Base-by-base conservation (phyloP, 2,797 vertebrate genomes). In the Hoplostethus mediterraneus region DNA sequence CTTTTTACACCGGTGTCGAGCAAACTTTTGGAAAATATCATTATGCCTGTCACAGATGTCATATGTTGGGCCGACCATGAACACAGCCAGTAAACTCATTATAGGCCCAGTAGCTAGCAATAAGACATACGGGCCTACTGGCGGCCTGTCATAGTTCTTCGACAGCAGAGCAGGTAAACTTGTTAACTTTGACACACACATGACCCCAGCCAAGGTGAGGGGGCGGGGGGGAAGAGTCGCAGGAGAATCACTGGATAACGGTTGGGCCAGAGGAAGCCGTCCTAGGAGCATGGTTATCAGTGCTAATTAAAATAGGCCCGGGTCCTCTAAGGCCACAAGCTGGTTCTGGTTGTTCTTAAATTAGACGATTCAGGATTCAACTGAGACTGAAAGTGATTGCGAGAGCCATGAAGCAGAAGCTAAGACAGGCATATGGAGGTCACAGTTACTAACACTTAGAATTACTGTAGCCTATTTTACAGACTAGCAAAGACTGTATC, bases 291-390 rank as follows among this genome's bases (percentile, higher is more conserved):
- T 60, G 58, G 75, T 87, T 79, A 80, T 77, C 63, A 58, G 31
- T 54, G 63, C 44, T 73, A 87, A 86, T 89, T 81, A 85, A 60
- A 83, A 83, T 17, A 52, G 74, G 59, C 49, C 44, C 38, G 60
- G 67, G 79, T 77, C 75, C 74, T 79, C 48, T 54, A 58, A 77
- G 70, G 74, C 67, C 72, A 62, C 65, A 57, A 44, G 45, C 36
- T 66, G 58, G 64, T 69, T 61, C 55, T 65, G 55, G 75, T 71
- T 63, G 59, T 49, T 71, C 65, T 71, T 58, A 65, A 79, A 87
- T 79, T 73, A 69, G 60, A 80, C 44, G 44, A 47, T 61, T 77
- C 51, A 62, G 28, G 56, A 83, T 73, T 65, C 73, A 65, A 31
- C 45, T 47, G 48, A 73, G 75, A 82, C 54, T 66, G 61, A 66